Base-by-base conservation (phyloP, 2,888 invertebrate genomes). In the Plebejus melissa region DNA sequence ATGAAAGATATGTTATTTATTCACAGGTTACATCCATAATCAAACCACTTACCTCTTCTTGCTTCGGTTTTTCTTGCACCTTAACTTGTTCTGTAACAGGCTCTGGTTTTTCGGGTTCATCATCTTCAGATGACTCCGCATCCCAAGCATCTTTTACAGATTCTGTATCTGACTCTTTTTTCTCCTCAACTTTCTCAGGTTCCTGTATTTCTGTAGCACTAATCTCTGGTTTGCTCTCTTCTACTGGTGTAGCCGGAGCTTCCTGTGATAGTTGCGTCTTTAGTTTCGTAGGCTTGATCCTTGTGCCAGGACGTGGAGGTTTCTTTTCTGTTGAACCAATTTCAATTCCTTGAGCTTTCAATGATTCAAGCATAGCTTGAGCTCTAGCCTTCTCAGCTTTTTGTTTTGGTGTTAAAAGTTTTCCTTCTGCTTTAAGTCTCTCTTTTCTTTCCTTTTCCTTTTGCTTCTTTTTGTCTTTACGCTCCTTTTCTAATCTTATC, bases 351-450 rank as follows among this genome's bases (percentile, higher is more conserved):
- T 98, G 97, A 9, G 97, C 98, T 88, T 97, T 98, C 65, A 98
- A 92, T 1, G 97, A 96, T 75, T 98, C 98, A 78, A 99, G 90
- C 94, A 98, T 95, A 76, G 97, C 97, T 87, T 98, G 97, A 7
- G 98, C 98, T 80, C 98, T 94, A 0, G 97, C 97, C 79, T 97
- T 95, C 82, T 98, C 98, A 80, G 97, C 97, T 86, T 98, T 98
- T 86, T 99, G 98, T 88, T 98, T 98, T 0, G 97, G 96, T 2
- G 98, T 98, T 77, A 99, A 90, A 54, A 98, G 94, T 90, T 98
- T 99, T 2, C 99, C 99, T 91, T 99, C 99, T n/a, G 97, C 98
- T 88, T 99, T 99, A 81, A 98, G 94, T 84, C 98, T 95, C 83
- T 98, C 98, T 88, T 98, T 98, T 74, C 97, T 95, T 85, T 98